A percentile compares a stretch with the other conserved stretches of the same genome.
phyloP scores from a whole-genome alignment of 2,888 invertebrate species.

The Tholera decimalis region DNA sequence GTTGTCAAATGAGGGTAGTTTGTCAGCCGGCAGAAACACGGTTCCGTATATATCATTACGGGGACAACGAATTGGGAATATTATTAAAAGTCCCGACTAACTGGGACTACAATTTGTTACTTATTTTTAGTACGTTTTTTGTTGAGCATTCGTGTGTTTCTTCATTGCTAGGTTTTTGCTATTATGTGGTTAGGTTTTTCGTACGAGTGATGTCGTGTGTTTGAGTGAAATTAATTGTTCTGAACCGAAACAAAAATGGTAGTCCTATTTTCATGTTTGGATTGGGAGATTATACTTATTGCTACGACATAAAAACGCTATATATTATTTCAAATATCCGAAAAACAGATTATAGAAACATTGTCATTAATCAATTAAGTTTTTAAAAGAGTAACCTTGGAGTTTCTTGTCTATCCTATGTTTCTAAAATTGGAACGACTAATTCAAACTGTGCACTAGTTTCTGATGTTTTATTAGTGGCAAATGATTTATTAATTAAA shows the following conservation, averaged over 20 bases:
- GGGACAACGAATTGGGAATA: slow-evolving; percentile 59
- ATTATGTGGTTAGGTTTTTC: background rate
- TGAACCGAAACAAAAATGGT: background rate
- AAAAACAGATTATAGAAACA: too few relatives aligned
- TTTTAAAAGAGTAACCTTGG: too few relatives aligned
- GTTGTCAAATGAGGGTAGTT: slow-evolving; percentile 65
- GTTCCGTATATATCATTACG: slow-evolving; percentile 60
- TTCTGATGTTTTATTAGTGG: too few relatives aligned
- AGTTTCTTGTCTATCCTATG: too few relatives aligned
- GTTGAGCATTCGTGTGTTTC: slow-evolving; percentile 23
- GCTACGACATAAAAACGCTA: background rate
- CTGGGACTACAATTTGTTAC: slow-evolving; percentile 46
- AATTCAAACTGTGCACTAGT: too few relatives aligned
- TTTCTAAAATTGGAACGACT: too few relatives aligned
- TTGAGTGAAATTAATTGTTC: background rate
- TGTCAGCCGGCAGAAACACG: slow-evolving; percentile 60
- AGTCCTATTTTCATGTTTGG: too few relatives aligned
- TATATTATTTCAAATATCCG: too few relatives aligned
- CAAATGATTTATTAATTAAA: too few relatives aligned
- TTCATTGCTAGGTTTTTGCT: slow-evolving; percentile 14
- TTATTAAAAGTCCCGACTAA: slow-evolving; percentile 57
- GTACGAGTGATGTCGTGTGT: background rate
- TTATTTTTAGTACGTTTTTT: slow-evolving; percentile 45
- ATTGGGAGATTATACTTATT: too few relatives aligned
- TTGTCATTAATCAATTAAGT: too few relatives aligned